Base-by-base conservation (phyloP, 1,140 invertebrate genomes). In the Apocrypta bakeri region DNA sequence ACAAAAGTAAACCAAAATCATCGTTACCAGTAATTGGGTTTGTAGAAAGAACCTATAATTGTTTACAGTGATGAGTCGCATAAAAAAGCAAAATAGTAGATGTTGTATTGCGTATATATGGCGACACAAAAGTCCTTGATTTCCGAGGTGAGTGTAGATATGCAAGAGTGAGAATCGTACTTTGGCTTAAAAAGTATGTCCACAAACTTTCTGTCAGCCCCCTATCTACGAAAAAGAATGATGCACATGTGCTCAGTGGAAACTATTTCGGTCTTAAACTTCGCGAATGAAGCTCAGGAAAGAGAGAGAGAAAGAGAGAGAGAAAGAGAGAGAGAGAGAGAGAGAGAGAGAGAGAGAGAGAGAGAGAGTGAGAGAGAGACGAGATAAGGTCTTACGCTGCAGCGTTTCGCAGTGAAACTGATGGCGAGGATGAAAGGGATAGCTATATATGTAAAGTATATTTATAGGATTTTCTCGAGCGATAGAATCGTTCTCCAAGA, bases 181-280 rank as follows among this genome's bases (percentile, higher is more conserved):
- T 29, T 56, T 21, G 3, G 48, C 21, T 21, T 63, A 29, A 75
- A 75, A 75, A 61, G 31, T 75, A 75, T 75, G 42, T 29, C 61
- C 48, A 9, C 12, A 17, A 14, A 21, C 56, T 56, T 42, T 21
- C 42, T 42, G 27, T 29, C 14, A 25, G 42, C 42, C 27, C 42
- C 21, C 56, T 74, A 56, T 48, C 29, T 61, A 48, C 27, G 29
- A 74, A 25, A 29, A 42, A 8, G 42, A 74, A 74, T 31, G 72
- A 21, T 56, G 72, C 31, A 40, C 31, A 40, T 25, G 69, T 25
- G 69, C 31, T 40, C 40, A 37, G 42, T 27, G 21, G 42, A 56
- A 56, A 74, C 72, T 74, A 56, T 74, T 74, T 25, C 42, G 17
- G 40, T 12, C 42, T 9, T 29, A 29, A 76, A 76, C 27, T 76